Base-by-base conservation (phyloP, 2,797 vertebrate genomes). In the Mus spretus region DNA sequence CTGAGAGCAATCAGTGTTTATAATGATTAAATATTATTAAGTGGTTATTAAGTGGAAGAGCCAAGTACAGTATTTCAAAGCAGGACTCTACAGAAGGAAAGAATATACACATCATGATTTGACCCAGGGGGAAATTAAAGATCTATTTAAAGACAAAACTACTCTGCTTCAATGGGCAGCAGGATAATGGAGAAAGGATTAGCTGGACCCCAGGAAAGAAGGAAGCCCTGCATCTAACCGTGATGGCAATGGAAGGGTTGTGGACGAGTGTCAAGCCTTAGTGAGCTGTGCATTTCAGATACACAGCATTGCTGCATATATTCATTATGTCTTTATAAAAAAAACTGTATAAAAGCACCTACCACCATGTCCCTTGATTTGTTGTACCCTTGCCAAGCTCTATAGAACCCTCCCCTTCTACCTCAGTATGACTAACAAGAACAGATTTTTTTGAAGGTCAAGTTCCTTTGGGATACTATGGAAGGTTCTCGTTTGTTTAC, bases 61-160 rank as follows among this genome's bases (percentile, higher is more conserved):
- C 70, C 79, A 94, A 94, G 50, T 59, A 70, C 4, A 85, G 6
- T 72, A 80, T 91, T 91, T 96, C 77, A 89, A 95, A 75, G 40
- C 2, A 61, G 22, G 40, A 70, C n/a, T 74, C 85, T n/a, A 61
- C 3, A 81, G 77, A 63, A 24, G 91, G 65, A 81, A 47, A 95
- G 34, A 90, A 7, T 9, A 31, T 40, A 61, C 10, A 61, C 17
- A 72, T n/a, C 47, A 14, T 87, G 20, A 89, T 63, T 89, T 19
- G 8, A 84, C 55, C 61, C 44, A 20, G 1, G 2, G 7, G 70
- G 47, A 93, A 85, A 85, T 81, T 88, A 28, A 97, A 92, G 22
- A 93, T 86, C 12, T 24, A n/a, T 85, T 85, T 85, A 53, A 53
- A 92, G 8, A 24, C 34, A 90, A 85, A 85, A 85, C 22, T 9